Percentiles rank a stretch among this genome's conserved stretches.
phyloP scores from a whole-genome alignment of 1,140 invertebrate species.

The Ericerus pela region DNA sequence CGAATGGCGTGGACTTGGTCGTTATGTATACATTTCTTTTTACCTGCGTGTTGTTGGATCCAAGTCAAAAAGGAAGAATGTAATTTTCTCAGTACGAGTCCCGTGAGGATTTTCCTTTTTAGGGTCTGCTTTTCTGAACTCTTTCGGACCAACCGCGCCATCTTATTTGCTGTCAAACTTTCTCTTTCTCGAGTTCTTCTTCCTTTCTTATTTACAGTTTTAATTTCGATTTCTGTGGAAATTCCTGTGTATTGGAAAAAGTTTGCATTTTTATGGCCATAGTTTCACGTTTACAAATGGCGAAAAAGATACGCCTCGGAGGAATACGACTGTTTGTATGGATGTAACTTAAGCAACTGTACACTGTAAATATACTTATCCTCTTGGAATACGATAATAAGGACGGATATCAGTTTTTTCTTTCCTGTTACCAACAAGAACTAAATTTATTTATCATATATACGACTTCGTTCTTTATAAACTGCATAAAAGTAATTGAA shows the following conservation, averaged over 20 bases:
- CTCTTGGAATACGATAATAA: too few species aligned
- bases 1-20: neutral
- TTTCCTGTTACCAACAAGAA: too few species aligned
- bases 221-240: neutral
- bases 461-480: too few species aligned
- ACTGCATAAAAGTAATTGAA: too few species aligned
- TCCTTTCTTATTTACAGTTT: constrained; percentile 7
- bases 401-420: too few species aligned
- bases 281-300: too few species aligned
- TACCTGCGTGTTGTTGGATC: constrained; percentile 11
- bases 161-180: constrained; percentile 8
- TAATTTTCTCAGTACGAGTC: constrained; percentile 10
- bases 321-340: too few species aligned
- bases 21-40: constrained; percentile 7
- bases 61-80: constrained; percentile 12
- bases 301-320: too few species aligned
- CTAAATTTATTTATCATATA: too few species aligned
- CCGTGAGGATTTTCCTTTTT: constrained; percentile 9
- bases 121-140: constrained; percentile 2
- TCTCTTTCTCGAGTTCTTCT: constrained; percentile 1
- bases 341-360: too few species aligned
- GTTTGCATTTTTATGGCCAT: neutral
- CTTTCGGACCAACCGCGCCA: neutral
- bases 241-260: neutral
- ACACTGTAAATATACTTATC: too few species aligned